These are phyloP conservation scores for Autographa pulchrina DNA, from an alignment of 2,888 invertebrate genomes.

Conservation along the genomic window DNA sequence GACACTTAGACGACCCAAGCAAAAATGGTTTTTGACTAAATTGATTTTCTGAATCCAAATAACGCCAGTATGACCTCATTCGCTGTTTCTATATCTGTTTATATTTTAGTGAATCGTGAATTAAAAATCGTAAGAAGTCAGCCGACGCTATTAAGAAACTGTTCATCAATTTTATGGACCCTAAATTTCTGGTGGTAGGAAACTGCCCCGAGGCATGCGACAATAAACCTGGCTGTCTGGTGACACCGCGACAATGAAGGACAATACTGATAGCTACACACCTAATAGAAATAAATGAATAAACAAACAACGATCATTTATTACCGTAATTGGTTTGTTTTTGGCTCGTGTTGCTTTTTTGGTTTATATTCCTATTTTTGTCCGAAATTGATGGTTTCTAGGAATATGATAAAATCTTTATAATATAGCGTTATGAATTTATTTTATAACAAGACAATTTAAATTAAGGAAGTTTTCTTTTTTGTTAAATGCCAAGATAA, in stretches of 20 bases:
- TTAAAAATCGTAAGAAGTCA: conserved; percentile 69
- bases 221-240: conserved; percentile 79
- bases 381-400: not conserved
- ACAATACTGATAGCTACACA: conserved; percentile 69
- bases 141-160: conserved; percentile 80
- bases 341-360: conserved; percentile 3
- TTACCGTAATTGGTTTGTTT: conserved; percentile 19
- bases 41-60: conserved; percentile 69
- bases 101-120: conserved; percentile 59
- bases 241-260: conserved; percentile 82
- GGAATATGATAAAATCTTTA: too few relatives aligned
- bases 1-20: conserved; percentile 71
- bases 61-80: conserved; percentile 59
- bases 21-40: conserved; percentile 76
- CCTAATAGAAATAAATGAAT: conserved; percentile 71
- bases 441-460: not conserved
- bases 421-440: too few relatives aligned
- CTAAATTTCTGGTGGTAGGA: conserved; percentile 84
- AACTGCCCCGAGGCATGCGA: conserved; percentile 84
- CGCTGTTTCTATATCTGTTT: conserved; percentile 43
- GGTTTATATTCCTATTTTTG: not conserved
- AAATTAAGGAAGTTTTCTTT: not conserved
- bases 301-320: conserved; percentile 42
- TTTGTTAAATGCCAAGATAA: not conserved
- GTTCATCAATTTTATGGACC: conserved; percentile 87